A percentile compares a stretch with the other conserved stretches of the same genome.
Evolutionary conservation across 2,797 vertebrate species (phyloP).

Genomic region (Tauraco hartlaubi): DNA sequence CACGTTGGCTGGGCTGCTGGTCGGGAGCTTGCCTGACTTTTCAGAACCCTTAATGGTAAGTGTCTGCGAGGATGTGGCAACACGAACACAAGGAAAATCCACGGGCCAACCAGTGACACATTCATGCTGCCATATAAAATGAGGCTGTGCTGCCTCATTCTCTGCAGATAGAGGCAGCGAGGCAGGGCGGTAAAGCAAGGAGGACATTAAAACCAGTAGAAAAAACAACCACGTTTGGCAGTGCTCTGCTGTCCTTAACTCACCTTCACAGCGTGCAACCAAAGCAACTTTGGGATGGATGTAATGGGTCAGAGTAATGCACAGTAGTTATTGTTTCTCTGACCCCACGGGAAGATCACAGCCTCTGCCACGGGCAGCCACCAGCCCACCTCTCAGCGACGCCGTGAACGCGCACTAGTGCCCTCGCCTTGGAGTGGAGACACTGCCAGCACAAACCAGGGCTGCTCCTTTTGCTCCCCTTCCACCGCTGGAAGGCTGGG

Average conservation of each 20-base stretch:
- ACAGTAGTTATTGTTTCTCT: background rate
- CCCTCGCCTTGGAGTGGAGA: background rate
- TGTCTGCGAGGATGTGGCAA: background rate
- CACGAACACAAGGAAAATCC: background rate
- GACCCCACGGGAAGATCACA: background rate
- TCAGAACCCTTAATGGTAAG: conserved; percentile 93
- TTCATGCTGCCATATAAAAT: background rate
- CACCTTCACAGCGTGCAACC: background rate
- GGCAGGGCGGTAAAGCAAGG: background rate
- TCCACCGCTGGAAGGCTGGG: background rate
- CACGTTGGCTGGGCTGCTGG: conserved; percentile 89
- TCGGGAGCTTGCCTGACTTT: conserved; percentile 92
- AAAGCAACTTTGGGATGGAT: background rate
- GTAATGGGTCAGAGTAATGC: background rate
- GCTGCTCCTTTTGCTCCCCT: background rate
- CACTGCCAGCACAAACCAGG: background rate
- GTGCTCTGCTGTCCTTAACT: background rate
- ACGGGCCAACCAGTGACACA: fast-evolving
- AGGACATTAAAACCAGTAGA: background rate
- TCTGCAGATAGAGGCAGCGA: background rate
- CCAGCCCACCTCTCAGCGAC: background rate
- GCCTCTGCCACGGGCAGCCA: background rate
- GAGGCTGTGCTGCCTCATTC: background rate
- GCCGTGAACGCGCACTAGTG: background rate
- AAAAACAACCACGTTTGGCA: background rate